Evolutionary conservation across 2,888 invertebrate genomes (phyloP).

Genomic region (Lasius platythorax): DNA sequence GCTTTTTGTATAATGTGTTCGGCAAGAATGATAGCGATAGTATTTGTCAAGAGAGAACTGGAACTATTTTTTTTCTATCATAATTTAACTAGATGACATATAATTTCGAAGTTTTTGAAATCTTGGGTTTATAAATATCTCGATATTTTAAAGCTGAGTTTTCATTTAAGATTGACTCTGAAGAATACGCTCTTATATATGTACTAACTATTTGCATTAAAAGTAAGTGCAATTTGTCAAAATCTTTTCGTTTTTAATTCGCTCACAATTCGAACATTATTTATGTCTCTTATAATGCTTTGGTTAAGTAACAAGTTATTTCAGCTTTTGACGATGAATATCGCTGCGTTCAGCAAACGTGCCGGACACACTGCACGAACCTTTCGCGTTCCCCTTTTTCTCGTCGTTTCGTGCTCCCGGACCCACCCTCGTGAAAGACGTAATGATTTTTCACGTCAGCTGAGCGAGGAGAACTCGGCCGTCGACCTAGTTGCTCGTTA

Average conservation of each 20-base stretch:
- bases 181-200: not conserved
- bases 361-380: not conserved
- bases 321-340: not conserved
- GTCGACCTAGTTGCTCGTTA: constrained; percentile 62
- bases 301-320: not conserved
- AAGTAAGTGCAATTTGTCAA: not conserved
- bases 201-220: not conserved
- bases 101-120: not conserved
- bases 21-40: not conserved
- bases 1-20: not conserved
- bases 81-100: not conserved
- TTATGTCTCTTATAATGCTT: not conserved
- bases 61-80: not conserved
- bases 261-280: not conserved
- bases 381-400: not conserved
- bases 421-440: constrained; percentile 31
- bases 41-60: not conserved
- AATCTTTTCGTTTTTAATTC: not conserved
- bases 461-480: constrained; percentile 52
- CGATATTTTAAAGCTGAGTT: not conserved
- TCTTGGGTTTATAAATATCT: not conserved
- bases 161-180: not conserved
- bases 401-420: constrained; percentile 11
- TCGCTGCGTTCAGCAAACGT: not conserved
- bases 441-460: constrained; percentile 66